Percentiles rank a stretch among this genome's conserved stretches.
These are phyloP conservation scores for Eumacrocentrus americanus DNA, from an alignment of 2,888 invertebrate genomes.

Conservation along the genomic window DNA sequence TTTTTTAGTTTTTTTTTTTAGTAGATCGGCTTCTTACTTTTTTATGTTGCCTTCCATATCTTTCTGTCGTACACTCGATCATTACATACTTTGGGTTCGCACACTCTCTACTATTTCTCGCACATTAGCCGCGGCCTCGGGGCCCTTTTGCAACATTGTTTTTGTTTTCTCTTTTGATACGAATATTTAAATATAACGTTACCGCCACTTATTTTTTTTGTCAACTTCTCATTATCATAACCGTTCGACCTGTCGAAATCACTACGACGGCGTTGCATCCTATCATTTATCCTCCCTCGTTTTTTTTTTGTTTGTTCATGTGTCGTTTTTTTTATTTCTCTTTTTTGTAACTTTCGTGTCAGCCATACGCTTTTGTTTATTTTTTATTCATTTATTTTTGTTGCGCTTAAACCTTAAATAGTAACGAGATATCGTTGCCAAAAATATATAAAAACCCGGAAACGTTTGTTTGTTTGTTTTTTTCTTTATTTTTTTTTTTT, in stretches of 20 bases:
- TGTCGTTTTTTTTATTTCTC: conserved; percentile 30
- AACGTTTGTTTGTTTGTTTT: conserved; percentile 46
- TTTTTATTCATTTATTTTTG: conserved; percentile 42
- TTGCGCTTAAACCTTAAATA: conserved; percentile 58
- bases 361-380: conserved; percentile 22
- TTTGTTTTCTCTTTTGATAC: conserved; percentile 57
- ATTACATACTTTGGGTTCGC: conserved; percentile 29
- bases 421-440: conserved; percentile 62
- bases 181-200: conserved; percentile 60
- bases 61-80: conserved; percentile 34
- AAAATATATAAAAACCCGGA: conserved; percentile 61
- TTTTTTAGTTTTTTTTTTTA: conserved; percentile 42
- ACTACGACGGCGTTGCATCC: conserved; percentile 50
- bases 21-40: conserved; percentile 38
- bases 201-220: conserved; percentile 41
- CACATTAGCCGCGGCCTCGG: conserved; percentile 46
- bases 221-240: conserved; percentile 44
- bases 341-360: conserved; percentile 32
- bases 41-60: conserved; percentile 35
- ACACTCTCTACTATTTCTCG: conserved; percentile 29
- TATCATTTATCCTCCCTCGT: conserved; percentile 41
- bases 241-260: conserved; percentile 58
- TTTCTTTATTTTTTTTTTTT: conserved; percentile 30
- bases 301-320: conserved; percentile 35
- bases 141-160: conserved; percentile 56